Evolutionary conservation across 2,888 invertebrate species (phyloP), one percentile per base, ranked within the genome.

Genomic region (Resseliella maxima): DNA sequence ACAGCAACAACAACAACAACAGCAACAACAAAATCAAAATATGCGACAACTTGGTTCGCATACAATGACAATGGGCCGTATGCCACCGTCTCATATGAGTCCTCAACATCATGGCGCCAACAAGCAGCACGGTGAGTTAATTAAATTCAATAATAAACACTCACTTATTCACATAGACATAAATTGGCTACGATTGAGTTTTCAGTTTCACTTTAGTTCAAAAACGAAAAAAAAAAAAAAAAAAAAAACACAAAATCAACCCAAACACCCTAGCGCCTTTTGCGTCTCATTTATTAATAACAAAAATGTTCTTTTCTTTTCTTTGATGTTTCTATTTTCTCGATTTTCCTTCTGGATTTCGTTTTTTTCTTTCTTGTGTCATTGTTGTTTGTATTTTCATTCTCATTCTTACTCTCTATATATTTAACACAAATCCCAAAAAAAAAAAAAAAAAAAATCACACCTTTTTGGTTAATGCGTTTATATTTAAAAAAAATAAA

Each of bases 1-100:
- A 83, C 88, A 88, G 88, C 88, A 87, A 88, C 90, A 54, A 83
- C 88, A 88, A 87, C 87, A 89, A 88, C 81, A 81, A 5, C 81
- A 31, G 81, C 81, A 81, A 12, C 88, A 89, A 86, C 89, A 89
- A 87, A 88, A 91, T 89, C 91, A 91, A 89, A 90, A 91, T 87
- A 90, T 91, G 91, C 90, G 92, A 90, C 90, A 92, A 91, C 90
- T 92, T 91, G 92, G 89, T 91, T 92, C 92, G 91, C 94, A 94
- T 86, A 86, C 92, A 95, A 93, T 94, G 89, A 86, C 94, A 89
- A 93, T 94, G 89, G 95, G 94, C 90, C 93, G 94, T 90, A 90
- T 93, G 90, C 93, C 93, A 88, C 93, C 93, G 88, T 93, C 93
- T 89, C 92, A 92, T 89, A 93, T 93, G 91, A 93, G 93, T 91